A percentile compares a stretch with the other conserved stretches of the same genome.
These are phyloP conservation scores for Mycalesis mineus DNA, from an alignment of 2,888 invertebrate species.

Conservation along the genomic window DNA sequence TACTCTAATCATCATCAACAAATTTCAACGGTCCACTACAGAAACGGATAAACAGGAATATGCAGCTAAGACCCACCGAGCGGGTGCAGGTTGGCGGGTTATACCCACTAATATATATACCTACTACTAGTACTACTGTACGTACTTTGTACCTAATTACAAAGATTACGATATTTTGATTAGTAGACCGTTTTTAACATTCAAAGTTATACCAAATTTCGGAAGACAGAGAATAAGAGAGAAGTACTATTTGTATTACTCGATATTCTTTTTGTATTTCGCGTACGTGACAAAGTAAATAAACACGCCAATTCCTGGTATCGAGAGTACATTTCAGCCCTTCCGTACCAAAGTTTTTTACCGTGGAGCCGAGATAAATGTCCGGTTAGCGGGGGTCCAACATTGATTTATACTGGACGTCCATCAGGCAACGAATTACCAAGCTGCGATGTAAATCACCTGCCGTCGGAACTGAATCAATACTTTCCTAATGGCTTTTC, in stretches of 20 bases:
- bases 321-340: conserved; percentile 38
- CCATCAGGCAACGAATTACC: conserved; percentile 74
- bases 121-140: too few species aligned
- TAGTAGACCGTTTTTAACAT: too few species aligned
- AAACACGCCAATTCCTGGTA: conserved; percentile 25
- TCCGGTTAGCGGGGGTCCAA: conserved; percentile 73
- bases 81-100: too few species aligned
- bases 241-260: not conserved
- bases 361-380: conserved; percentile 67
- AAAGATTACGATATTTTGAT: too few species aligned
- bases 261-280: not conserved
- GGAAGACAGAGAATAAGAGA: too few species aligned
- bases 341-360: conserved; percentile 58
- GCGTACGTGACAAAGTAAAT: conserved; percentile 18
- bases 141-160: too few species aligned
- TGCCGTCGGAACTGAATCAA: conserved; percentile 54
- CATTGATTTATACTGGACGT: conserved; percentile 73
- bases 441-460: conserved; percentile 73
- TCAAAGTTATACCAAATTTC: too few species aligned
- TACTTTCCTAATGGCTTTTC: conserved; percentile 52
- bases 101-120: too few species aligned
- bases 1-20: too few species aligned
- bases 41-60: too few species aligned
- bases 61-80: too few species aligned
- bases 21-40: too few species aligned